phyloP scores from a whole-genome alignment of 1,140 invertebrate genomes.

The Drosophila arawakana region DNA sequence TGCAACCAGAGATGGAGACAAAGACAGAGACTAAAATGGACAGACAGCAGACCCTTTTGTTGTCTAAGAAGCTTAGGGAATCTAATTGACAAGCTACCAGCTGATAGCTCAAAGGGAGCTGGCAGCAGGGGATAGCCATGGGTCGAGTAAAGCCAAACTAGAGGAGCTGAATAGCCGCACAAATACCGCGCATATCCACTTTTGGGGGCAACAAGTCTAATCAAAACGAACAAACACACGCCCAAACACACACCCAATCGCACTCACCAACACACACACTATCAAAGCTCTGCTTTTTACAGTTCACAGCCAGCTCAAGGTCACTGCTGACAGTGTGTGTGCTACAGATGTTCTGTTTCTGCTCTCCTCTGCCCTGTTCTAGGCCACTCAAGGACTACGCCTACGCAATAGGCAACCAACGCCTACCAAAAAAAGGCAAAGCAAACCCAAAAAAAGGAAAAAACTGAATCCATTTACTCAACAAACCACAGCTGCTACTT shows the following conservation, averaged over 20 bases:
- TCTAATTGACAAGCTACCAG: conserved; percentile 17
- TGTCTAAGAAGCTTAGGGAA: background rate
- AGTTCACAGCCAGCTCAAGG: conserved; percentile 69
- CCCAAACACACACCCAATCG: conserved; percentile 2
- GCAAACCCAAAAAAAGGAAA: background rate
- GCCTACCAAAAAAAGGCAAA: conserved; percentile 16
- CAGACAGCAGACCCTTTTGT: conserved; percentile 3
- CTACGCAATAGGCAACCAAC: conserved; percentile 42
- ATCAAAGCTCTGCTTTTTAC: conserved; percentile 32
- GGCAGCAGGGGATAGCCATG: background rate
- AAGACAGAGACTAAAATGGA: background rate
- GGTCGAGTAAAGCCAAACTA: background rate
- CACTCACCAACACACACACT: conserved; percentile 8
- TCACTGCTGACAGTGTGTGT: conserved; percentile 62
- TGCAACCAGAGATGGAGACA: conserved; percentile 22
- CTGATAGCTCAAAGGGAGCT: background rate
- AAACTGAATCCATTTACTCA: conserved; percentile 39
- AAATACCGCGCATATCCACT: background rate
- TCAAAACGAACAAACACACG: conserved; percentile 13
- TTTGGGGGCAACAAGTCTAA: conserved; percentile 28
- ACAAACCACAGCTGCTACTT: conserved; percentile 13
- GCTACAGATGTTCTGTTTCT: conserved; percentile 65
- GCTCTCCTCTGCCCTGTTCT: background rate
- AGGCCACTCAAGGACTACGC: conserved; percentile 16
- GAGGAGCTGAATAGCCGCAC: too few relatives aligned